Base-by-base conservation (phyloP, 1,140 invertebrate genomes). In the Diuraphis noxia region DNA sequence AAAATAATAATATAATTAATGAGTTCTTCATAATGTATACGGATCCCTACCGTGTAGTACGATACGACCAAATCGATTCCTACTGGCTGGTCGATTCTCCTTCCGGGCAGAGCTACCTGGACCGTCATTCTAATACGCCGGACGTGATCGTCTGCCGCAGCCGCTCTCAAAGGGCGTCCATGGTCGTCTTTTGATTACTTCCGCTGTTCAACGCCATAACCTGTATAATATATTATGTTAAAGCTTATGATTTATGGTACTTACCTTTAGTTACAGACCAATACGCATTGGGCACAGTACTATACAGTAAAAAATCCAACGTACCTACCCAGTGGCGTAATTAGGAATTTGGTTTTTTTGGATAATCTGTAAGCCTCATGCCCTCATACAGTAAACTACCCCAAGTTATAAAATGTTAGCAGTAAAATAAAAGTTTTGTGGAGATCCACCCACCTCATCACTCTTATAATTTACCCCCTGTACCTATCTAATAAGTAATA, bases 1-100 rank as follows among this genome's bases (percentile, higher is more conserved):
- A n/a, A n/a, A n/a, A n/a, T n/a, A 72, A n/a, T n/a, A 72, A 17
- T 72, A 72, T 72, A 2, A 17, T 63, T 63, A 25, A n/a, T 72
- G 10, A 13, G 13, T 72, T n/a, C n/a, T 63, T 10, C 30, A 17
- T 72, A n/a, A 72, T 72, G 0, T 49, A n/a, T 17, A n/a, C 56
- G 13, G 13, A 25, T 43, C n/a, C 43, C 13, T 91, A 91, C 89
- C 77, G 77, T 81, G 34, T 91, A 91, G 46, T 90, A 90, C 25
- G 89, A 91, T 81, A 91, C 77, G 9, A 52, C 77, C 23, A 91
- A 91, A 82, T 91, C 89, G 77, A 91, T 49, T 81, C 77, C 89
- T 9, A 82, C 40, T 30, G 72, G 77, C 8, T 91, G 89, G 34
- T 91, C 89, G 34, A 91, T 63, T 91, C 89, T 81, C 43, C 77